Percentiles rank a stretch among this genome's conserved stretches.
These are phyloP conservation scores for Cyclopterus lumpus DNA, from an alignment of 2,797 vertebrate genomes.

Conservation along the genomic window DNA sequence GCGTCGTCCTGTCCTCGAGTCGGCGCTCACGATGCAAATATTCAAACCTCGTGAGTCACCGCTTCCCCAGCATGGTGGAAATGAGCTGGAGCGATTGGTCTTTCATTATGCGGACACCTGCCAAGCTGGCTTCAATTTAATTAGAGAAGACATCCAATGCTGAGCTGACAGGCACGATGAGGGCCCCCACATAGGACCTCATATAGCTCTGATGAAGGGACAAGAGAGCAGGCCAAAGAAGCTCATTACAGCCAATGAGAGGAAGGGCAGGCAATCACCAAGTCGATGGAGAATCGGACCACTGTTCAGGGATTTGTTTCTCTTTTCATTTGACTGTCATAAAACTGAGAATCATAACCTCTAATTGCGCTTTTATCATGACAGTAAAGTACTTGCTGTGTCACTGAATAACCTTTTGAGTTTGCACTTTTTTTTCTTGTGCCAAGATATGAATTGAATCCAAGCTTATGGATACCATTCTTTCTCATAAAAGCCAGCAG, in stretches of 20 bases:
- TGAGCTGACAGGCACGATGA: slow-evolving; percentile 38
- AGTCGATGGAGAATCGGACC: neutral
- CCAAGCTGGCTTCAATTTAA: slow-evolving; percentile 59
- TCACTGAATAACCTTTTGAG: neutral
- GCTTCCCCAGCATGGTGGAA: slow-evolving; percentile 42
- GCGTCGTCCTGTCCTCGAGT: slow-evolving; percentile 19
- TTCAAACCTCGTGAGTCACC: slow-evolving; percentile 34
- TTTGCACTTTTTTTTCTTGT: neutral
- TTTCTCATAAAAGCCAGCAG: too few species aligned
- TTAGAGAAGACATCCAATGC: slow-evolving; percentile 51
- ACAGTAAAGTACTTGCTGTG: neutral
- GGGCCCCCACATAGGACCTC: slow-evolving; percentile 16
- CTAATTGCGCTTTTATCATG: neutral
- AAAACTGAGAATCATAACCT: neutral
- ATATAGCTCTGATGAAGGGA: slow-evolving; percentile 21
- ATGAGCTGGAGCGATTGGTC: slow-evolving; percentile 36
- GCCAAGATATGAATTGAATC: neutral
- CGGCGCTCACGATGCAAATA: slow-evolving; percentile 54
- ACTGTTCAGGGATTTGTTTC: neutral
- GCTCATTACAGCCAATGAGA: slow-evolving; percentile 40
- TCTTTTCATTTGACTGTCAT: neutral
- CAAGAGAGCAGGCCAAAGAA: slow-evolving; percentile 8
- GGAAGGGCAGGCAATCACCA: neutral
- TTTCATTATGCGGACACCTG: slow-evolving; percentile 63
- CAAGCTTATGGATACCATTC: too few species aligned